These are phyloP conservation scores for Callaeas wilsoni DNA, from an alignment of 2,113 vertebrate species.

Conservation along the genomic window DNA sequence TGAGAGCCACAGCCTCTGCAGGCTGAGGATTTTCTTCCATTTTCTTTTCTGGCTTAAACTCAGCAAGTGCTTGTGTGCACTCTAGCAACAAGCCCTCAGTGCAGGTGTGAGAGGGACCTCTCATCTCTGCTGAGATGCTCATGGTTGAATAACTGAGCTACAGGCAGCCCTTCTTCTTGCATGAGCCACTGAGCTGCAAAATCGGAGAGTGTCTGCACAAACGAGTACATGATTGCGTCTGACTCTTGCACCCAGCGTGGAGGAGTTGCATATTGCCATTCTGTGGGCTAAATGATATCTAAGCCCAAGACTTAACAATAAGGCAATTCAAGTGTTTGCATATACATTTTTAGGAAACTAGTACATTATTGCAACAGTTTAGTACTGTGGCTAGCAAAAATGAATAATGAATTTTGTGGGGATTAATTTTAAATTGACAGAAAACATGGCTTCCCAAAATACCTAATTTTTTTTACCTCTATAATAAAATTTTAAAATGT, in stretches of 20 bases:
- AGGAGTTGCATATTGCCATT: neutral
- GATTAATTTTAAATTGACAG: neutral
- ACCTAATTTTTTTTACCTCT: neutral
- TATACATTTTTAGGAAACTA: neutral
- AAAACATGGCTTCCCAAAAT: neutral
- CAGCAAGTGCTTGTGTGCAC: neutral
- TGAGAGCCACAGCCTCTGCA: neutral
- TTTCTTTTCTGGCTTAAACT: neutral
- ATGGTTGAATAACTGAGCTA: neutral
- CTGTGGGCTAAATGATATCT: neutral
- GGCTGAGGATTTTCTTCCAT: neutral
- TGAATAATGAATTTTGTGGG: neutral
- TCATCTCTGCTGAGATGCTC: neutral
- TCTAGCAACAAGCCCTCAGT: neutral
- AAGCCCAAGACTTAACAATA: neutral
- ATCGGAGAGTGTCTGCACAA: neutral
- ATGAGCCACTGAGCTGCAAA: neutral
- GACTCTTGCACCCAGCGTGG: rapidly evolving
- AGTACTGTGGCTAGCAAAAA: neutral
- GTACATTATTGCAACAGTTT: neutral
- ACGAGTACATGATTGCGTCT: neutral
- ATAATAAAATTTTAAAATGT: neutral
- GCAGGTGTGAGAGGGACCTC: neutral
- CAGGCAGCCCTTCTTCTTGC: neutral
- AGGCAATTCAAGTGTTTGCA: neutral